Evolutionary conservation across 2,113 vertebrate species (phyloP).

Genomic region (Tursiops truncatus): DNA sequence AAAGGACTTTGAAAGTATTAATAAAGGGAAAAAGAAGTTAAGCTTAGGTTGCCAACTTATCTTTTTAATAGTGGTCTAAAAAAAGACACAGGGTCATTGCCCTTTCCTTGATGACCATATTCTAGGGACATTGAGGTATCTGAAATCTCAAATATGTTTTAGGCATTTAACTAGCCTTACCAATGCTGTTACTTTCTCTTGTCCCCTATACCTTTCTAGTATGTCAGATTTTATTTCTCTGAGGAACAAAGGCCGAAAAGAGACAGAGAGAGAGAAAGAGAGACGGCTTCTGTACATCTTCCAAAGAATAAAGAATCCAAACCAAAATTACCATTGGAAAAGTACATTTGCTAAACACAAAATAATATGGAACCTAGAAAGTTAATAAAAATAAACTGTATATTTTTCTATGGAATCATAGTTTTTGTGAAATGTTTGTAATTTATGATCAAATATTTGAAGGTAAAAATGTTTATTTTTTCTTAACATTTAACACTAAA

Average conservation of each 20-base stretch:
- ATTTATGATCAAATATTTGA: background rate
- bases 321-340: background rate
- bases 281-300: background rate
- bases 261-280: background rate
- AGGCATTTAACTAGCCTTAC: constrained; percentile 42
- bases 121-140: background rate
- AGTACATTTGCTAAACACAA: background rate
- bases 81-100: background rate
- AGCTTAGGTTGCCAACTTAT: constrained; percentile 49
- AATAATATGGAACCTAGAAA: background rate
- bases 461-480: background rate
- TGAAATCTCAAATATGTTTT: constrained; percentile 52
- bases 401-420: background rate
- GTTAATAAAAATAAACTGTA: background rate
- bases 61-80: constrained; percentile 69
- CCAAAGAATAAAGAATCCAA: background rate
- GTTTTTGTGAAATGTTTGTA: background rate
- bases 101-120: constrained; percentile 35
- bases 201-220: background rate
- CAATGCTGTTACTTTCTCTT: background rate
- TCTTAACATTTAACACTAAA: background rate
- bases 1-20: constrained; percentile 73
- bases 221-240: constrained; percentile 9
- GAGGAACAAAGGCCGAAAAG: background rate
- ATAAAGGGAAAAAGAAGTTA: constrained; percentile 47